These are phyloP conservation scores for Hedychridium roseum DNA, from an alignment of 2,888 invertebrate species.

Conservation along the genomic window DNA sequence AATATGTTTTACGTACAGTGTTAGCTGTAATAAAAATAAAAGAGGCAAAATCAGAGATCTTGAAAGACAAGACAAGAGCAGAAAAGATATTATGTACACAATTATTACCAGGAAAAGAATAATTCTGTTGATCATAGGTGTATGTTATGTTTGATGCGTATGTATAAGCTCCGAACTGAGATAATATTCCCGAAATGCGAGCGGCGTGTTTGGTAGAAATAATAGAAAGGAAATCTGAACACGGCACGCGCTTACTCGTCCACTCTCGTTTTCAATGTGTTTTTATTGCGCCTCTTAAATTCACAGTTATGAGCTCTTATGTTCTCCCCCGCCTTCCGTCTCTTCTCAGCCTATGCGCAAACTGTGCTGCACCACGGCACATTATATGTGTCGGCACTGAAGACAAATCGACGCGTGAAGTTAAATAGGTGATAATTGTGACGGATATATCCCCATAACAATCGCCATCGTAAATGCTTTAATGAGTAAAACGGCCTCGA, in stretches of 20 bases:
- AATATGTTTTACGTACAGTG: too few species aligned
- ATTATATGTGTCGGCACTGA: constrained; percentile 39
- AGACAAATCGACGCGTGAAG: constrained; percentile 53
- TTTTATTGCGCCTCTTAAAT: constrained; percentile 65
- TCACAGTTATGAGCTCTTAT: constrained; percentile 65
- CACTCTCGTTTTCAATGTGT: constrained; percentile 65
- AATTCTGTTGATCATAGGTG: too few species aligned
- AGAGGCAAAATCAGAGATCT: too few species aligned
- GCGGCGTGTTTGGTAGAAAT: too few species aligned
- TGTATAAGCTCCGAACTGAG: too few species aligned
- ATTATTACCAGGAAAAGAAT: too few species aligned
- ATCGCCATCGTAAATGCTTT: constrained; percentile 50
- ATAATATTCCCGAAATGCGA: constrained; percentile 5
- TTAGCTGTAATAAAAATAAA: too few species aligned
- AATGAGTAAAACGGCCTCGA: constrained; percentile 21
- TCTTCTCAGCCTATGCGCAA: constrained; percentile 38
- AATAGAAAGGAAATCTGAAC: constrained; percentile 38
- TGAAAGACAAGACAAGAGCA: too few species aligned
- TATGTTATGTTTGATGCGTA: too few species aligned
- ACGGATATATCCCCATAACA: constrained; percentile 46
- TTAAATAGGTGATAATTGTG: constrained; percentile 56
- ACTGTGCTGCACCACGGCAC: constrained; percentile 25
- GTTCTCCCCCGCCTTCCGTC: constrained; percentile 48
- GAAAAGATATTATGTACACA: too few species aligned
- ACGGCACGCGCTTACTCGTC: constrained; percentile 57